Conservation (phyloP, 2,113 vertebrate genomes). For the Phyllostomus discolor region DNA sequence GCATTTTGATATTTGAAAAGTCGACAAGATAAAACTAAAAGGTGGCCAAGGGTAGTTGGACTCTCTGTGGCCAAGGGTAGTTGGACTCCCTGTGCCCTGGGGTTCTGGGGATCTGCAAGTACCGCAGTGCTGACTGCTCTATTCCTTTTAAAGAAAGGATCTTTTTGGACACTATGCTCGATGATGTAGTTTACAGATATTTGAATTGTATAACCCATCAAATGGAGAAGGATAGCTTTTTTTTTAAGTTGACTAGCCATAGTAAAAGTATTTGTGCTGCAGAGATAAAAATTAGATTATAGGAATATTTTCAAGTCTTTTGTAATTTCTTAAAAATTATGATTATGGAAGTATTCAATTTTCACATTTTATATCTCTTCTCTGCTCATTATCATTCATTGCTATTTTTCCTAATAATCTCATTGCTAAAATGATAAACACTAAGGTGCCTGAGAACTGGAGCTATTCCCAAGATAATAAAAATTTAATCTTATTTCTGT, state of each 20-base stretch:
- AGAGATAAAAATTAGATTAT: not conserved
- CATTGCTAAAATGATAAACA: not conserved
- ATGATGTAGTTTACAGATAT: not conserved
- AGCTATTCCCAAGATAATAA: not conserved
- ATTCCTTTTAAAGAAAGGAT: not conserved
- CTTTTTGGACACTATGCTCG: not conserved
- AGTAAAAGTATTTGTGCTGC: not conserved
- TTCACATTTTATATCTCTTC: not conserved
- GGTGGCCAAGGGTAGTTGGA: not conserved
- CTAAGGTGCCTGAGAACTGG: not conserved
- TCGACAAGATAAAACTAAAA: not conserved
- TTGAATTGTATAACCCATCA: not conserved
- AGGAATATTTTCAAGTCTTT: slow-evolving; percentile 20
- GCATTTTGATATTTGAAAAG: slow-evolving; percentile 1
- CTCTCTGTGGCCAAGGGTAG: not conserved
- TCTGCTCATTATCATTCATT: not conserved
- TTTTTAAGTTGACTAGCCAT: not conserved
- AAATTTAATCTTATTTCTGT: not conserved
- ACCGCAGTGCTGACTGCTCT: not conserved
- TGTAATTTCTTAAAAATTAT: not conserved
- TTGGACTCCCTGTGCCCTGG: not conserved
- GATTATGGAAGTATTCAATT: not conserved
- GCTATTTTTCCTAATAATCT: slow-evolving; percentile 15
- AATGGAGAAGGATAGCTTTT: not conserved
- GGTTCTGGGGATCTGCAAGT: not conserved